These are phyloP conservation scores for Julus scanicus DNA, from an alignment of 2,888 invertebrate genomes.

Conservation along the genomic window DNA sequence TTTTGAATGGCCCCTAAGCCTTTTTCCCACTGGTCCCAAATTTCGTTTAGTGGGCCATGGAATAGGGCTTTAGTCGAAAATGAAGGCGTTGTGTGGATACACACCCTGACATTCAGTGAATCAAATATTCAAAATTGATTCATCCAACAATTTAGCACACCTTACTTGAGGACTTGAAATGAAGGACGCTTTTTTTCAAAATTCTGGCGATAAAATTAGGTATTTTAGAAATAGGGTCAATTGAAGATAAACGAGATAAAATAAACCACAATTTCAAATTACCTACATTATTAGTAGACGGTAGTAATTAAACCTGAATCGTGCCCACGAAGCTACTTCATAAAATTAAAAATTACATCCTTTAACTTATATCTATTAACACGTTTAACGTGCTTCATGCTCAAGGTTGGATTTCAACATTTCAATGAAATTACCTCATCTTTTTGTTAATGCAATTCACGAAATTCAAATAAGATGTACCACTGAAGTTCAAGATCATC, in stretches of 20 bases:
- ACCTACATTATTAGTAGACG: neutral
- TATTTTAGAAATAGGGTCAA: neutral
- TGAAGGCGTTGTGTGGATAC: neutral
- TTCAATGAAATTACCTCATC: neutral
- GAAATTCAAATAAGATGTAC: neutral
- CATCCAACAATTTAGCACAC: neutral
- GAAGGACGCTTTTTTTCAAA: too few species aligned
- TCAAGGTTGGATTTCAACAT: neutral
- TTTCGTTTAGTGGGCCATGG: too few species aligned
- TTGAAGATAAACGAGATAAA: neutral
- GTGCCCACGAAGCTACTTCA: neutral
- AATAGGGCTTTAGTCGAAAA: too few species aligned
- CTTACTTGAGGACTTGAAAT: neutral
- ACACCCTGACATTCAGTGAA: neutral
- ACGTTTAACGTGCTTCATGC: neutral
- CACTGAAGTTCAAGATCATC: constrained; percentile 4
- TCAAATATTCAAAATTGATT: neutral
- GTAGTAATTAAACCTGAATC: neutral
- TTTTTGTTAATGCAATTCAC: constrained; percentile 8
- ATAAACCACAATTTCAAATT: neutral
- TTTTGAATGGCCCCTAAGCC: too few species aligned
- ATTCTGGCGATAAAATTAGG: too few species aligned
- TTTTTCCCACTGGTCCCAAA: too few species aligned
- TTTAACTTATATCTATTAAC: neutral
- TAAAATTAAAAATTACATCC: constrained; percentile 10